These are phyloP conservation scores for Ophioderma brevispina DNA, from an alignment of 35 echinoderm and acorn worm genomes.

Conservation along the genomic window DNA sequence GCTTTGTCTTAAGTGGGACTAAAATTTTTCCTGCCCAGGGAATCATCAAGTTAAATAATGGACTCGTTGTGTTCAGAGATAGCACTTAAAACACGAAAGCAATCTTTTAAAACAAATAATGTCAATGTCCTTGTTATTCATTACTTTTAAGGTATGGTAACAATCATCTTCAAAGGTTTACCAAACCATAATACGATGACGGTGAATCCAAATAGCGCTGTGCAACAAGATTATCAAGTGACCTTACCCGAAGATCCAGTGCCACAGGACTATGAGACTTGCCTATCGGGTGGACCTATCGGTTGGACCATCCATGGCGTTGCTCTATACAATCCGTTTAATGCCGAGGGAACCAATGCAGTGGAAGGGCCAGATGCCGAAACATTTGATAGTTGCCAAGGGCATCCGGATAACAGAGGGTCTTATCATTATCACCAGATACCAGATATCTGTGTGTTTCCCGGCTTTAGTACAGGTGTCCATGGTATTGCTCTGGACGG, in stretches of 20 bases:
- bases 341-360: slow-evolving; percentile 44
- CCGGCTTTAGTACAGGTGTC: slow-evolving; percentile 35
- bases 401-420: slow-evolving; percentile 58
- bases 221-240: not conserved
- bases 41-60: too few species aligned
- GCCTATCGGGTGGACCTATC: slow-evolving; percentile 59
- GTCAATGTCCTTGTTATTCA: too few species aligned
- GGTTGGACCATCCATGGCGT: slow-evolving; percentile 57
- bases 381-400: slow-evolving; percentile 75
- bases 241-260: not conserved
- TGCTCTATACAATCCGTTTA: slow-evolving; percentile 71
- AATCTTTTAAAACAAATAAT: too few species aligned
- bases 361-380: slow-evolving; percentile 62
- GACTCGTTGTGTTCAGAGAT: too few species aligned
- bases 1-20: not conserved
- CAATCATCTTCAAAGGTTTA: not conserved
- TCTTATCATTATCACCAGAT: slow-evolving; percentile 83
- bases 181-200: not conserved
- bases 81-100: too few species aligned
- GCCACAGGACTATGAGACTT: not conserved
- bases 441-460: slow-evolving; percentile 70
- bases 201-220: not conserved
- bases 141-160: not conserved
- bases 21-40: not conserved
- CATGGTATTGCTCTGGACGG: slow-evolving; percentile 80